Evolutionary conservation across 1,140 invertebrate genomes (phyloP).

Genomic region (Drosophila baimaii): DNA sequence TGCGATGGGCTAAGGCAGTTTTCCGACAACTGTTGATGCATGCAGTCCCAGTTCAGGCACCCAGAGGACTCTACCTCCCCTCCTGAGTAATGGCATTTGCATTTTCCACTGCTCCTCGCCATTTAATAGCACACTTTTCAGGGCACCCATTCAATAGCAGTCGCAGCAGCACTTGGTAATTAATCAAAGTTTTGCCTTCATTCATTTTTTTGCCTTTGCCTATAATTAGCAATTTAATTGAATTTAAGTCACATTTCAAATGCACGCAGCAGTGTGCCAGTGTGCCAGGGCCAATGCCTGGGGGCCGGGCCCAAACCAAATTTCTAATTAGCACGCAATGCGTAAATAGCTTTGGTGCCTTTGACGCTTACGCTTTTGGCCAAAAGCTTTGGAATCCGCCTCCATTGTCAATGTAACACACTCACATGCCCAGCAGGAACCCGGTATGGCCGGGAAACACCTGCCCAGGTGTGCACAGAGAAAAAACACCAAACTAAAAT

Average conservation of each 20-base stretch:
- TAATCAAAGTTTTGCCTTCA: slow-evolving; percentile 34
- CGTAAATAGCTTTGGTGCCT: slow-evolving; percentile 62
- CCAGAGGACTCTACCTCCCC: not conserved
- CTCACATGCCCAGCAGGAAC: slow-evolving; percentile 25
- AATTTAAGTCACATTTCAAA: slow-evolving; percentile 62
- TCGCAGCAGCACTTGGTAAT: slow-evolving; percentile 22
- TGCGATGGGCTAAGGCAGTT: slow-evolving; percentile 50
- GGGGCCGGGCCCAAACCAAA: slow-evolving; percentile 43
- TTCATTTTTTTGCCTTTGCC: not conserved
- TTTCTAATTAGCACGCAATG: slow-evolving; percentile 68
- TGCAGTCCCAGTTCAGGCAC: not conserved
- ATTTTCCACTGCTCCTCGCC: slow-evolving; percentile 1
- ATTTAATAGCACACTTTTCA: slow-evolving; percentile 40
- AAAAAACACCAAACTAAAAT: too few relatives aligned
- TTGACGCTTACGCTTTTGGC: slow-evolving; percentile 54
- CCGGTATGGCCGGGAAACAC: slow-evolving; percentile 21
- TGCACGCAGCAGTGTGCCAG: slow-evolving; percentile 28
- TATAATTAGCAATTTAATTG: slow-evolving; percentile 52
- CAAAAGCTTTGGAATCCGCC: slow-evolving; percentile 24
- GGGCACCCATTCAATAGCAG: slow-evolving; percentile 14
- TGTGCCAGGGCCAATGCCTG: slow-evolving; percentile 3
- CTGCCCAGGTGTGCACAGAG: slow-evolving; percentile 1
- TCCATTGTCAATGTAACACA: slow-evolving; percentile 51
- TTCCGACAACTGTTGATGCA: slow-evolving; percentile 65
- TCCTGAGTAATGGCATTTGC: slow-evolving; percentile 41